Percentiles rank a stretch among this genome's conserved stretches.
Evolutionary conservation across 2,113 vertebrate genomes (phyloP).

Genomic region (Nycticorax nycticorax): DNA sequence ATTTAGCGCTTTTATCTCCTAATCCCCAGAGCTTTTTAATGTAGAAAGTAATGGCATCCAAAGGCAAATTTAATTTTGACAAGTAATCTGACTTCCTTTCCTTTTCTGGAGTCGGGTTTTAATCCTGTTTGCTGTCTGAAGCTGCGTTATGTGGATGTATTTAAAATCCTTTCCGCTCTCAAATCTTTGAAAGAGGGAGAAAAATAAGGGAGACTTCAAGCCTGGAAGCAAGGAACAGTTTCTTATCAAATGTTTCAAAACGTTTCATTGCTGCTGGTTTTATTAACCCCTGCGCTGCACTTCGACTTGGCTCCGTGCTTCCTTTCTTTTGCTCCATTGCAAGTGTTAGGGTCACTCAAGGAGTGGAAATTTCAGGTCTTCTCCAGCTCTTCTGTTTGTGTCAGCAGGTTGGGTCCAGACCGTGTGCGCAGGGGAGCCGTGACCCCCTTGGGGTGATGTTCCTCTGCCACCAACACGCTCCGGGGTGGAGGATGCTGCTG

Average conservation of each 20-base stretch:
- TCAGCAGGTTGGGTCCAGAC: background rate
- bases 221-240: background rate
- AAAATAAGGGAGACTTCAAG: background rate
- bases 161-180: background rate
- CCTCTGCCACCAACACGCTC: background rate
- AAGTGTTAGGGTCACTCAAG: background rate
- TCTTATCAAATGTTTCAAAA: background rate
- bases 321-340: fast-evolving
- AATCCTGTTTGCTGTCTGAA: conserved; percentile 30
- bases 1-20: conserved; percentile 52
- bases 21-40: conserved; percentile 45
- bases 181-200: background rate
- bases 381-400: background rate
- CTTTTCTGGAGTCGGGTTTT: background rate
- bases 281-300: background rate
- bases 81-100: conserved; percentile 41
- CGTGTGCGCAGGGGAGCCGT: background rate
- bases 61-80: conserved; percentile 41
- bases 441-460: background rate
- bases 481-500: background rate
- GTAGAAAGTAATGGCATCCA: conserved; percentile 1
- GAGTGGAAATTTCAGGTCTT: background rate
- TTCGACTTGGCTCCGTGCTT: background rate
- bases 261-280: background rate
- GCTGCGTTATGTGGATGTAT: background rate